Conservation (phyloP, 2,797 vertebrate genomes). For the Chrysolophus pictus region DNA sequence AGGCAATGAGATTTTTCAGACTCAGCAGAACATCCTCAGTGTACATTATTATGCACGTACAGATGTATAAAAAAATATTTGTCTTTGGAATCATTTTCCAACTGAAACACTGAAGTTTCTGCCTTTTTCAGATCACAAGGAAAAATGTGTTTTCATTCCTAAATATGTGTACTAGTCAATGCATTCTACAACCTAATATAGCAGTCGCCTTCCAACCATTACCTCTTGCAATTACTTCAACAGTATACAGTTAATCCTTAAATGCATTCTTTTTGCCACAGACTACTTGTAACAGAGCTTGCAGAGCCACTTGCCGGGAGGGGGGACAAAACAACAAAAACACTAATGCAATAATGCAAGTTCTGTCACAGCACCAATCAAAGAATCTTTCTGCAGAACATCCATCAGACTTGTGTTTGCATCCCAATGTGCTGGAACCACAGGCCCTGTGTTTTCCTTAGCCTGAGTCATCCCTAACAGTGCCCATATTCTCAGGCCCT, state of each 20-base stretch:
- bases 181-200: neutral
- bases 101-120: neutral
- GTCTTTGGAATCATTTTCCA: neutral
- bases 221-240: neutral
- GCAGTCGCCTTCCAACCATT: neutral
- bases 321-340: neutral
- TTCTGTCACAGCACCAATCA: neutral
- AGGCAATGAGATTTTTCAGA: neutral
- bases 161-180: neutral
- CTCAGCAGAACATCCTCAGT: neutral
- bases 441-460: neutral
- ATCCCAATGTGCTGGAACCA: slow-evolving; percentile 47
- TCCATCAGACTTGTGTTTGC: slow-evolving; percentile 11
- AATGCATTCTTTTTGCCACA: neutral
- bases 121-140: neutral
- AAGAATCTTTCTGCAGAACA: neutral
- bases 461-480: slow-evolving; percentile 20
- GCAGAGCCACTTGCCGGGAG: neutral
- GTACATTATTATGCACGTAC: neutral
- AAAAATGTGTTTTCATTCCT: slow-evolving; percentile 14
- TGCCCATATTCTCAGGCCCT: slow-evolving; percentile 4
- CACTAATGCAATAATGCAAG: neutral
- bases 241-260: neutral
- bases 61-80: neutral
- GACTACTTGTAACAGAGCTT: neutral